phyloP scores from a whole-genome alignment of 2,113 vertebrate genomes.

The Cygnus buccinator region DNA sequence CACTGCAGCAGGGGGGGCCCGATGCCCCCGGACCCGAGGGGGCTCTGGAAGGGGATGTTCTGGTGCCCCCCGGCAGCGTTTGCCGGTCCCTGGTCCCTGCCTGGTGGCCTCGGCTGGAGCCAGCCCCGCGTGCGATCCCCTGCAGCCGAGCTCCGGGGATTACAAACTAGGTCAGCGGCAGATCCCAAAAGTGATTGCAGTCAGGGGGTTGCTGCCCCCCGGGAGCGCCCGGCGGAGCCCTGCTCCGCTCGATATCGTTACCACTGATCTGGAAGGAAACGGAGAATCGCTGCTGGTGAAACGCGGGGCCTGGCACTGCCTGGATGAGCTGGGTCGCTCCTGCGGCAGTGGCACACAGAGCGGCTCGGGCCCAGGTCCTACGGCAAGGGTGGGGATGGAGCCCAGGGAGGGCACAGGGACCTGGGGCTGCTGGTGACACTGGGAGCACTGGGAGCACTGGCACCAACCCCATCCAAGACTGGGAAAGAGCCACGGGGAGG shows the following conservation, averaged over 20 bases:
- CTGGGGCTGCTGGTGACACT: fast-evolving
- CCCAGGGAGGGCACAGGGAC: fast-evolving
- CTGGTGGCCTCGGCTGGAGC: too few relatives aligned
- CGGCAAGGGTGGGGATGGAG: fast-evolving
- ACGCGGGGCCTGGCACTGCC: fast-evolving
- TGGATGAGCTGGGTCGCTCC: fast-evolving
- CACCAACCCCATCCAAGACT: fast-evolving
- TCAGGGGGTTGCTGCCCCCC: not conserved
- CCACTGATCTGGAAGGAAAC: not conserved
- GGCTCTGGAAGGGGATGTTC: fast-evolving
- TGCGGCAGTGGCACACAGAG: fast-evolving
- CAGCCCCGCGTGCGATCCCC: not conserved
- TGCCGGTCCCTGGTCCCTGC: fast-evolving
- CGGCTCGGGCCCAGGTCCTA: fast-evolving
- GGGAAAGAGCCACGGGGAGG: not conserved
- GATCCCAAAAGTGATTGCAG: not conserved
- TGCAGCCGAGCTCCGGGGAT: fast-evolving
- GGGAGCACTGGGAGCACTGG: too few relatives aligned
- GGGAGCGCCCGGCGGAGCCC: fast-evolving
- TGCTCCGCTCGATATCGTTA: fast-evolving
- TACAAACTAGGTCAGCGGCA: not conserved
- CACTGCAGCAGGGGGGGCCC: not conserved
- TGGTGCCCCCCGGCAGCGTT: not conserved
- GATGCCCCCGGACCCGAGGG: too few relatives aligned
- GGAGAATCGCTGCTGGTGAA: not conserved